Base-by-base conservation (phyloP, 1,140 invertebrate genomes). In the Elysia chlorotica region DNA sequence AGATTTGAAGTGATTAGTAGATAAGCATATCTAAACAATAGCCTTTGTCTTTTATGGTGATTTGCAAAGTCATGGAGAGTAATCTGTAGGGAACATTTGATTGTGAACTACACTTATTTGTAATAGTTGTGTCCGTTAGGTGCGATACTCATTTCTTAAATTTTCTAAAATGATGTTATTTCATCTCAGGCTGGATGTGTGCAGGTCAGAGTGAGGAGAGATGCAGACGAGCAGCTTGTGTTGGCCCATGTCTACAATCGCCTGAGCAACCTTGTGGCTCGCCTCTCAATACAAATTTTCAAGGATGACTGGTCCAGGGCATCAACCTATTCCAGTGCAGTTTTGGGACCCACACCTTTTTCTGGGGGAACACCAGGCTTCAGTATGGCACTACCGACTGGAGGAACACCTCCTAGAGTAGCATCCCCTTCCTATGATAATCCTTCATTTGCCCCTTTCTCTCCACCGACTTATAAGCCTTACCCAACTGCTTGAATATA, bases 171-270 rank as follows among this genome's bases (percentile, higher is more conserved):
- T n/a, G n/a, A n/a, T n/a, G n/a, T n/a, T n/a, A n/a, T n/a, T n/a
- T n/a, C n/a, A n/a, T n/a, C n/a, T n/a, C 59, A 71, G 90, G 89
- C 90, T 79, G 91, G 91, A 36, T 89, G 88, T 17, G 85, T 92
- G 10, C 89, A 91, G 79, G 91, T 92, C 2, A 83, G 92, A 36
- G 88, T 92, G 2, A 81, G 91, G 65, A 82, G 91, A 38, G 91
- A 92, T 84, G 92, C 91, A 4, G 89, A 92, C 83, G 92, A 92
- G 82, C 90, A 92, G 80, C 79, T 91, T 72, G 91, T 92, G 14
- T 81, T 92, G 35, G 88, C 88, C 6, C 90, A 90, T 78, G 89
- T 92, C 30, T 88, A 89, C 74, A 89, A 90, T 74, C 88, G 91
- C 61, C 86, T 92, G 3, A 89, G 89, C 19, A 88, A 87, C 63